Evolutionary conservation across 2,113 vertebrate genomes (phyloP), one percentile per base, ranked within the genome.

Genomic region (Chitala chitala): DNA sequence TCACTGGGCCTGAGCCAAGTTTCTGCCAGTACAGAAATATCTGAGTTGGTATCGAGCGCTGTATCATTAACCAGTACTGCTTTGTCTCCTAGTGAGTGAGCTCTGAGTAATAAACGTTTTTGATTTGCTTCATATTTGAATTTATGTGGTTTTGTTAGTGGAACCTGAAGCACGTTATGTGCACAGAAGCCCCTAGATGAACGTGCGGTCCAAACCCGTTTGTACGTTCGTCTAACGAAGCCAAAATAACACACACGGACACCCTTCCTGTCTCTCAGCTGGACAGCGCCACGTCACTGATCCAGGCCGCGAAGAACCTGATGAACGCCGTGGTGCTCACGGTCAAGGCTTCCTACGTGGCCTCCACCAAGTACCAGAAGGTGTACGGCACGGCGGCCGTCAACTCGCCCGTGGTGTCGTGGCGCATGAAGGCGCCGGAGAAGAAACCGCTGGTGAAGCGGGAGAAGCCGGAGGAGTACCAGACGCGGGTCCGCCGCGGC

Each of bases 311-410:
- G 86, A 99, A 98, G 90, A 99, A 99, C 84, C 93, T 99, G 85
- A 99, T 99, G 97, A 99, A 99, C 26, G 97, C 97, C 9, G 97
- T 99, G 78, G 97, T 98, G 78, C 94, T 99, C 68, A 99, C 97
- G 2, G 97, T 98, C 74, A 99, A 99, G 90, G 97, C 97, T 0
- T 98, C 96, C 0, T 98, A 99, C 20, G 96, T 99, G 86, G 97
- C 97, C 69, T 98, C 97, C 48, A 98, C 96, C 81, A 99, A 99
- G 86, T 99, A 98, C 80, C 96, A 98, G 89, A 99, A 99, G 88
- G 94, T 98, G 71, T 98, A 98, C 71, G 96, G 96, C 38, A 98
- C 97, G 15, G 97, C 97, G 0, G 96, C 96, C 1, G 94, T 99
- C 81, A 99, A 99, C 90, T 99, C 96, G 0, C 97, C 97, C 0